Evolutionary conservation across 2,797 vertebrate species (phyloP), one percentile per base, ranked within the genome.

Genomic region (Mormyrus proboscirostris): DNA sequence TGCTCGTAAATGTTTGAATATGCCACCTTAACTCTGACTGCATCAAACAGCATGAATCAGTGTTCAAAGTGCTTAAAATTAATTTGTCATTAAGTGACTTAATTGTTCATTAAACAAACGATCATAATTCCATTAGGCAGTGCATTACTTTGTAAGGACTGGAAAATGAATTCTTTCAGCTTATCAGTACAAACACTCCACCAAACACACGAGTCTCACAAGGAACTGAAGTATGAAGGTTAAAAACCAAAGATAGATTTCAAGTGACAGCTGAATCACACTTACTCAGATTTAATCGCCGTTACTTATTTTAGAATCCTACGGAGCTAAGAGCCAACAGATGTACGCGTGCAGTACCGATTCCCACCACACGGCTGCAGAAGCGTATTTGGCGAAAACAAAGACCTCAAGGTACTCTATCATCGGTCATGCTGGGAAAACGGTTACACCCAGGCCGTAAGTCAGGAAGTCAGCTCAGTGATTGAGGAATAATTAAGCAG

Each of bases 281-380:
- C 9, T 10, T 6, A 10, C 76, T 47, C 41, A 82, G 29, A 44
- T 38, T 47, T 47, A 82, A 82, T 82, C 76, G 47, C 41, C 33
- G 2, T 82, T 47, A 47, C 41, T 82, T 44, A 47, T 44, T 82
- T 44, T n/a, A 82, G 41, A 19, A 8, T 47, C 5, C 6, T 44
- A 82, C 41, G 4, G 41, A 22, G 4, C 14, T 33, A 76, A 41
- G 69, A 41, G 33, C 41, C 76, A 47, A 44, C 76, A 22, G 10
- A 47, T 9, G 41, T 82, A 47, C 0, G 76, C 41, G 0, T 76
- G 90, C 86, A 92, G 73, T 94, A 89, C 88, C 85, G 25, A 7
- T 50, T 38, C 3, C 0, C 49, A 84, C 95, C 95, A 96, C 94
- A 90, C 62, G 93, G 94, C 94, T 95, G 95, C 94, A 96, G 93